Conservation (phyloP, 2,797 vertebrate genomes). For the Malurus splendens region DNA sequence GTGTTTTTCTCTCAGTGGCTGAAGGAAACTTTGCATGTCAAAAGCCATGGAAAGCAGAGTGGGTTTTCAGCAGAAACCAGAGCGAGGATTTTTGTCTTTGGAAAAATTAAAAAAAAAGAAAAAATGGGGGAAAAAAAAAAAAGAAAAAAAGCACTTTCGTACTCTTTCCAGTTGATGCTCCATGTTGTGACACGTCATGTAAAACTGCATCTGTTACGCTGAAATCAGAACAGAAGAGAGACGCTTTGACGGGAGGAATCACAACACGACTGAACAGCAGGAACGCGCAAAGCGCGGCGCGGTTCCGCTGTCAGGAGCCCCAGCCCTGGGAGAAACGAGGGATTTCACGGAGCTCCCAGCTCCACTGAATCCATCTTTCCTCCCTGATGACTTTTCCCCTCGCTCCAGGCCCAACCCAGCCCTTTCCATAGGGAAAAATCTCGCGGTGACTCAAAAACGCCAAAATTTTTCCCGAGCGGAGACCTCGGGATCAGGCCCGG, state of each 20-base stretch:
- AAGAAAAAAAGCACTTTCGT: not conserved
- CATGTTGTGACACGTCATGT: constrained; percentile 31
- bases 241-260: constrained; percentile 28
- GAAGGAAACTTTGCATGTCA: not conserved
- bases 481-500: not conserved
- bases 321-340: not conserved
- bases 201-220: constrained; percentile 50
- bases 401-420: not conserved
- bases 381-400: not conserved
- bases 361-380: not conserved
- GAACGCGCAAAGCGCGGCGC: not conserved
- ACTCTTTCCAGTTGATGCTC: constrained; percentile 33
- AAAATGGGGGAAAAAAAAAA: rapidly evolving
- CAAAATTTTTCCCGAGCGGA: not conserved
- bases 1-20: not conserved
- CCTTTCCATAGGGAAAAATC: rapidly evolving
- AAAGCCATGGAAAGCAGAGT: not conserved
- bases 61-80: not conserved
- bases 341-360: not conserved
- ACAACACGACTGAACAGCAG: not conserved
- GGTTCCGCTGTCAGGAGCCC: not conserved
- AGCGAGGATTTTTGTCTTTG: rapidly evolving
- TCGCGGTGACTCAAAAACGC: not conserved
- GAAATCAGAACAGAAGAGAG: not conserved
- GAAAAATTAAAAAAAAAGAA: too few species aligned